These are phyloP conservation scores for Alligator mississippiensis DNA, from an alignment of 2,113 vertebrate genomes.

Conservation along the genomic window DNA sequence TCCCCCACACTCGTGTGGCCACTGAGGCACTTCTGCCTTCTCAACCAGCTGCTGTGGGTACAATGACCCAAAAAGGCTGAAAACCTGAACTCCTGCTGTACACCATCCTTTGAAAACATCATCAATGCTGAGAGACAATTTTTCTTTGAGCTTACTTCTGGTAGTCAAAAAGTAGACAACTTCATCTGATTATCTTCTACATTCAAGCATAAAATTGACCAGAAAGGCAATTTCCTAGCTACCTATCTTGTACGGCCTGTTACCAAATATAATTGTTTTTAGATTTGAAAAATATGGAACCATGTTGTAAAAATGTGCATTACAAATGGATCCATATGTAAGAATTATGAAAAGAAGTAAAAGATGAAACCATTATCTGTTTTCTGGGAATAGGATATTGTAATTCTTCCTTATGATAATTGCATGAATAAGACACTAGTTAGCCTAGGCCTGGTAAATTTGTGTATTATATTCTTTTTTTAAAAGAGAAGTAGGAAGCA, in stretches of 20 bases:
- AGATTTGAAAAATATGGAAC: background rate
- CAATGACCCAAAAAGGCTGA: no score
- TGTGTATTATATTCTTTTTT: background rate
- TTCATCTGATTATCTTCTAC: background rate
- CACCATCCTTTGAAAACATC: background rate
- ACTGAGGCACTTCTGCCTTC: no score
- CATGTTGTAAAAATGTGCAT: background rate
- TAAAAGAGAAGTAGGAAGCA: background rate
- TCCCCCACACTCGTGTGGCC: no score
- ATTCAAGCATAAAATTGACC: background rate
- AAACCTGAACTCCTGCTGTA: no score
- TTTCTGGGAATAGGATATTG: background rate
- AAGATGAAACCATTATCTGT: background rate
- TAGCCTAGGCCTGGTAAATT: background rate
- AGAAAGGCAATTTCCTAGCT: background rate
- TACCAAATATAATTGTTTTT: background rate
- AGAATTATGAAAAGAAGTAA: background rate
- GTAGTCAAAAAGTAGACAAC: background rate
- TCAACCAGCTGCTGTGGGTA: no score
- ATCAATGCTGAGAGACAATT: fast-evolving
- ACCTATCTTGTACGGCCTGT: fast-evolving
- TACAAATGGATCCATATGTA: background rate
- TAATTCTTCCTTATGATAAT: background rate
- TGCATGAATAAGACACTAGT: background rate
- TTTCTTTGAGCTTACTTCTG: background rate